These are phyloP conservation scores for Lanistes nyassanus DNA, from an alignment of 1,140 invertebrate species.

Conservation along the genomic window DNA sequence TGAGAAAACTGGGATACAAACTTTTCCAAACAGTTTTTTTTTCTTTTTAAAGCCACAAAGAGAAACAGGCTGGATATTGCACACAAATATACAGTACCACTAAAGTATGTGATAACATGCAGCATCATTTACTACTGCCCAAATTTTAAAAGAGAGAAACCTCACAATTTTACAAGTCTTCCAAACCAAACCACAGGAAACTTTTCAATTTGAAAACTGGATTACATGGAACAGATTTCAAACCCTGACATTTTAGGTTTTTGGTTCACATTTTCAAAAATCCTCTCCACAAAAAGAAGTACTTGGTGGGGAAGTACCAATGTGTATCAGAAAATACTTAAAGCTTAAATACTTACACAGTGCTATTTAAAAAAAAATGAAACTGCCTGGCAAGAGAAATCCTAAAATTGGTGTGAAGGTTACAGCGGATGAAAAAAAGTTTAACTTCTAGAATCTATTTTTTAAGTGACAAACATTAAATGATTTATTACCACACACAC, in stretches of 20 bases:
- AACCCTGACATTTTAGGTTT: no score
- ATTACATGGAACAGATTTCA: no score
- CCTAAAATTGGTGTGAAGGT: background rate
- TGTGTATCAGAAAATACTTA: no score
- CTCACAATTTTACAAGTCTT: background rate
- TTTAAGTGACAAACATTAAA: slow-evolving; percentile 1
- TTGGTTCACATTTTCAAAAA: no score
- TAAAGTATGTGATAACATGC: slow-evolving; percentile 15
- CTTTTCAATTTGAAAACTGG: background rate
- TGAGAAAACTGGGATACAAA: slow-evolving; percentile 6
- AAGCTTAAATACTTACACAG: no score
- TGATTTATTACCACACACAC: slow-evolving; percentile 11
- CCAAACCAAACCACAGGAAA: background rate
- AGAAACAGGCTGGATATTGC: slow-evolving; percentile 17
- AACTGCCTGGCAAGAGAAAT: background rate
- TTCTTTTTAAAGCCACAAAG: no score
- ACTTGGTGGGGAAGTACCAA: no score
- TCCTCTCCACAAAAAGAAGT: no score
- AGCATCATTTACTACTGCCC: slow-evolving; percentile 5
- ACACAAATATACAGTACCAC: slow-evolving; percentile 24
- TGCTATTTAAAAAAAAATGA: background rate
- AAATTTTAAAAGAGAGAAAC: background rate
- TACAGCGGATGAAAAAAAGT: background rate
- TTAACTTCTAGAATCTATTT: background rate
- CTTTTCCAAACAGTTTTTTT: no score